phyloP scores from a whole-genome alignment of 1,140 invertebrate genomes.

The Bombus huntii region DNA sequence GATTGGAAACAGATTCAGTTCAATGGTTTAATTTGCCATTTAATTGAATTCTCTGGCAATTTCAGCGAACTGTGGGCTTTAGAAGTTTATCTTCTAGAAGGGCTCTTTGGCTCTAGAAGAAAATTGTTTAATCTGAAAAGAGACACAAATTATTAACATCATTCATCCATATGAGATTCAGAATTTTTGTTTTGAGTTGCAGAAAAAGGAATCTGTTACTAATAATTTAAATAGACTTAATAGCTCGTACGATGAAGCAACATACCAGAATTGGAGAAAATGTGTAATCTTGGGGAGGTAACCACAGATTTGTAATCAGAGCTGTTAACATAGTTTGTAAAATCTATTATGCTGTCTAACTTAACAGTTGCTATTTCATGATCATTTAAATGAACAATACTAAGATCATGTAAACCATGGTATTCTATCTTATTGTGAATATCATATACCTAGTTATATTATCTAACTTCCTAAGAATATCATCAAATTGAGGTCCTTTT shows the following conservation, averaged over 20 bases:
- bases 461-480: constrained; percentile 84
- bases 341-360: constrained; percentile 83
- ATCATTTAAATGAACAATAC: constrained; percentile 89
- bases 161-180: no score
- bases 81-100: no score
- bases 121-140: constrained; percentile 43
- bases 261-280: constrained; percentile 83
- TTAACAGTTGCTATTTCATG: constrained; percentile 86
- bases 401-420: constrained; percentile 83
- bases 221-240: neutral
- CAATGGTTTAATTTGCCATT: no score
- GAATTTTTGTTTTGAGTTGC: neutral
- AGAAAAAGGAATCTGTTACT: constrained; percentile 9
- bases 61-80: no score
- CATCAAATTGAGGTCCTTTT: constrained; percentile 78
- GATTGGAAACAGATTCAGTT: no score
- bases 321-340: constrained; percentile 83
- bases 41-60: no score
- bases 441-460: constrained; percentile 83
- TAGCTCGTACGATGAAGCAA: neutral
- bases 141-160: constrained; percentile 33
- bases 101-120: no score
- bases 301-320: constrained; percentile 81
- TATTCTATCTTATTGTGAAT: constrained; percentile 81
- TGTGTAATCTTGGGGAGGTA: constrained; percentile 81